Conservation (phyloP, 2,888 invertebrate species). For the Parnassius orleans region DNA sequence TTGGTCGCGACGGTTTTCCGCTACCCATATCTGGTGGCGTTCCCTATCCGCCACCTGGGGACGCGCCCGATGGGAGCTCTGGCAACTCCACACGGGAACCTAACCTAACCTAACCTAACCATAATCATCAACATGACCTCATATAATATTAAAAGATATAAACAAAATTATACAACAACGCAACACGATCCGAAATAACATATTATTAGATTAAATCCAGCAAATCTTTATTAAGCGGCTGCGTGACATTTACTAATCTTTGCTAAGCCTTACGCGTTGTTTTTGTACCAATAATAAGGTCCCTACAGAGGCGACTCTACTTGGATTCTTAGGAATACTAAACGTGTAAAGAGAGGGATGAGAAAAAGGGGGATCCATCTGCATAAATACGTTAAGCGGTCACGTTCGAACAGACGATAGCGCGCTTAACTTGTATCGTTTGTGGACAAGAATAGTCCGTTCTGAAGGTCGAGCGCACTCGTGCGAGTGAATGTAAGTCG, state of each 20-base stretch:
- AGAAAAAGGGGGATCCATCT: conserved; percentile 51
- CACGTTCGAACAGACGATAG: conserved; percentile 61
- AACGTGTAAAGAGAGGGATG: conserved; percentile 33
- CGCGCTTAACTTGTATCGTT: conserved; percentile 64
- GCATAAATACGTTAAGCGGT: conserved; percentile 76
- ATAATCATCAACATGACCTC: too few species aligned
- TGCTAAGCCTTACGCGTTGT: conserved; percentile 44
- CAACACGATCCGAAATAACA: background rate
- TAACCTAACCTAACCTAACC: too few species aligned
- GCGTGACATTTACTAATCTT: conserved; percentile 45
- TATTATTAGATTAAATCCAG: conserved; percentile 33
- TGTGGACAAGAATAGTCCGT: conserved; percentile 37
- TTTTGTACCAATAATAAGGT: conserved; percentile 52
- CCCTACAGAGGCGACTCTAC: conserved; percentile 51
- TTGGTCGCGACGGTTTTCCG: too few species aligned
- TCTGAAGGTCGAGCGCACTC: conserved; percentile 16
- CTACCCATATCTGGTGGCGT: too few species aligned
- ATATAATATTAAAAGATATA: too few species aligned
- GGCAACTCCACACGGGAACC: too few species aligned
- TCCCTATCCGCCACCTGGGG: too few species aligned
- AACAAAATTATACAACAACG: too few species aligned
- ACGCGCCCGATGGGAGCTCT: too few species aligned
- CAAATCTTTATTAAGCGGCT: conserved; percentile 52
- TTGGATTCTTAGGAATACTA: conserved; percentile 55
- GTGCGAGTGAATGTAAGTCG: conserved; percentile 2